phyloP scores from a whole-genome alignment of 1,140 invertebrate genomes.

The Holcopasites calliopsidis region DNA sequence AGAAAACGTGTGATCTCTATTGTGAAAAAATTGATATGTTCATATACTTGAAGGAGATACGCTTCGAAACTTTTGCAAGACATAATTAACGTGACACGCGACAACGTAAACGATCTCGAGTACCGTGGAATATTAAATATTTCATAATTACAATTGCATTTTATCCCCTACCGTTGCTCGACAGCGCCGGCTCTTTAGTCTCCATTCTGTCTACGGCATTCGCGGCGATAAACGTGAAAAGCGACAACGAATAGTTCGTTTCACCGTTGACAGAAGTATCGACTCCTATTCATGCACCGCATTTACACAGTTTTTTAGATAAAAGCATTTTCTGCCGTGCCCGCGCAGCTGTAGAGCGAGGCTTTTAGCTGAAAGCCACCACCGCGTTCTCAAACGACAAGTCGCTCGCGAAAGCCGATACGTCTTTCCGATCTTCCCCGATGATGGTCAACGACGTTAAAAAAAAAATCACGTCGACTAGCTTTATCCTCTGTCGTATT shows the following conservation, averaged over 20 bases:
- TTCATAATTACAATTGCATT: background rate
- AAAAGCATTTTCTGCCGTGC: conserved; percentile 23
- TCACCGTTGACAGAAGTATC: conserved; percentile 25
- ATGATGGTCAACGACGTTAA: conserved; percentile 7
- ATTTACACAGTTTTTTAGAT: conserved; percentile 32
- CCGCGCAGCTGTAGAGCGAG: conserved; percentile 14
- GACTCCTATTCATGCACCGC: conserved; percentile 12
- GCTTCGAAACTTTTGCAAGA: too few species aligned
- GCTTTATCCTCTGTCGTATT: too few species aligned
- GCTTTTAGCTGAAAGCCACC: conserved; percentile 27
- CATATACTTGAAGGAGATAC: too few species aligned
- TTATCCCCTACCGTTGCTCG: background rate
- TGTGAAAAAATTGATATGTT: too few species aligned
- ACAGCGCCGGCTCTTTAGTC: background rate
- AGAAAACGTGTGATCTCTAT: too few species aligned
- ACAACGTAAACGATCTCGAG: too few species aligned
- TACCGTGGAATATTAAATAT: too few species aligned
- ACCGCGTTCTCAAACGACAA: conserved; percentile 10
- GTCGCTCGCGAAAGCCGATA: conserved; percentile 11
- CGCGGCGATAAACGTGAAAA: background rate
- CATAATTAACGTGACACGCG: too few species aligned
- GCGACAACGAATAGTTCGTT: conserved; percentile 2
- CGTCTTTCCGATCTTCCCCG: conserved; percentile 7
- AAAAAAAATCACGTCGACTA: too few species aligned
- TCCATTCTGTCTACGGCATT: conserved; percentile 9